Evolutionary conservation across 2,113 vertebrate species (phyloP).

Genomic region (Rhadina sibilatrix): DNA sequence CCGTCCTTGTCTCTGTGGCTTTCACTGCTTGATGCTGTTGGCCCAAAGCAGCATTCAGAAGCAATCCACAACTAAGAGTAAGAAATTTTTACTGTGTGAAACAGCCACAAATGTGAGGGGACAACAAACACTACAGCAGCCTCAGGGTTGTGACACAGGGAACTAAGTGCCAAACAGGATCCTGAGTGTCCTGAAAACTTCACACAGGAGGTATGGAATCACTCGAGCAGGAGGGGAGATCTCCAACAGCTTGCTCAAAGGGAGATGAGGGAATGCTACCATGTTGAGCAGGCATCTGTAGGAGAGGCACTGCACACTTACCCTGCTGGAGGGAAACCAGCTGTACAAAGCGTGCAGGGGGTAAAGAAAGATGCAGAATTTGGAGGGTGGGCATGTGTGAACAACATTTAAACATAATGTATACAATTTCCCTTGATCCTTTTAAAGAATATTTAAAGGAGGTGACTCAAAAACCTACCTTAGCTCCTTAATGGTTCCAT

Average conservation of each 20-base stretch:
- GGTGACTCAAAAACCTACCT: not conserved
- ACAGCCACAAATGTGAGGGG: not conserved
- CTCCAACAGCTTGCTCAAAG: not conserved
- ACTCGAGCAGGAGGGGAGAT: not conserved
- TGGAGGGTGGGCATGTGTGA: rapidly evolving
- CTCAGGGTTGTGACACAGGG: not conserved
- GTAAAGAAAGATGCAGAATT: not conserved
- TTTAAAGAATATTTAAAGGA: not conserved
- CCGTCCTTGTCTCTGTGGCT: not conserved
- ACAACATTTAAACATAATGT: not conserved
- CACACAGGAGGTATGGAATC: not conserved
- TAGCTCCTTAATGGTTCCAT: too few species aligned
- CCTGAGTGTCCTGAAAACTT: not conserved
- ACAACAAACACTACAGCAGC: not conserved
- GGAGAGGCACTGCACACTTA: not conserved
- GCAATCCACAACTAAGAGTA: not conserved
- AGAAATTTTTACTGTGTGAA: not conserved
- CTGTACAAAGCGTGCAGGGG: not conserved
- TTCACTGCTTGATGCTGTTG: not conserved
- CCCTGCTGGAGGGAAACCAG: not conserved
- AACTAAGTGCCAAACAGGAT: not conserved
- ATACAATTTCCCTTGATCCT: not conserved
- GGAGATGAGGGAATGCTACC: not conserved
- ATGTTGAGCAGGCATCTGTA: not conserved
- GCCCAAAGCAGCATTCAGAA: not conserved